A percentile compares a stretch with the other conserved stretches of the same genome.
phyloP scores from a whole-genome alignment of 1,140 invertebrate species.

The Cyclargus thomasi region DNA sequence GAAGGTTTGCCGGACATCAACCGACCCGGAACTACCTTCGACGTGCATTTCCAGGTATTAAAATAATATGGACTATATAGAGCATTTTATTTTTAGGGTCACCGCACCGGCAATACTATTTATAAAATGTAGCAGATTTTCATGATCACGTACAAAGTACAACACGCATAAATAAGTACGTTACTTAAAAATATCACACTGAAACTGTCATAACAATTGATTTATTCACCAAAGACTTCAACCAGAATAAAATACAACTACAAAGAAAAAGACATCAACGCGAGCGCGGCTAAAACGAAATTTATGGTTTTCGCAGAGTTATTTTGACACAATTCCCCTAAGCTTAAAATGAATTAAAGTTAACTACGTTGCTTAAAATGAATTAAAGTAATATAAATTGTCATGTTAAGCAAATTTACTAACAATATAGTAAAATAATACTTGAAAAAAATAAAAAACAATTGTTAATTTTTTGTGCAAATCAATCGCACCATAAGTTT shows the following conservation, averaged over 20 bases:
- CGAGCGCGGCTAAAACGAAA: not conserved
- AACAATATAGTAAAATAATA: too few species aligned
- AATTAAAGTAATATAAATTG: too few species aligned
- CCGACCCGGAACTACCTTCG: slow-evolving; percentile 68
- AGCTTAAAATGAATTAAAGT: not conserved
- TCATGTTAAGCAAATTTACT: too few species aligned
- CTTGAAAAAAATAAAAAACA: too few species aligned
- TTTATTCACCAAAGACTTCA: not conserved
- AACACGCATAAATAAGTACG: not conserved
- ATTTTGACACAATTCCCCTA: not conserved
- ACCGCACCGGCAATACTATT: not conserved
- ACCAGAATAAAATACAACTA: not conserved
- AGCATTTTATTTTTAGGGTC: slow-evolving; percentile 24
- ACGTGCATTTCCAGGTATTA: slow-evolving; percentile 65
- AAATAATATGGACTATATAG: slow-evolving; percentile 42
- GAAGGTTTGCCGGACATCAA: slow-evolving; percentile 72
- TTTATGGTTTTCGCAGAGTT: not conserved
- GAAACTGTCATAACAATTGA: not conserved
- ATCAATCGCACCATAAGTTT: not conserved
- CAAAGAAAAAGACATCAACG: not conserved
- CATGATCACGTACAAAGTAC: not conserved
- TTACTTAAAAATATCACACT: not conserved
- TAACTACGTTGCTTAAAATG: too few species aligned
- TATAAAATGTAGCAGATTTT: not conserved
- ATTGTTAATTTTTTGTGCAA: too few species aligned